Base-by-base conservation (phyloP, 2,797 vertebrate species). In the Enteromius fasciolatus region DNA sequence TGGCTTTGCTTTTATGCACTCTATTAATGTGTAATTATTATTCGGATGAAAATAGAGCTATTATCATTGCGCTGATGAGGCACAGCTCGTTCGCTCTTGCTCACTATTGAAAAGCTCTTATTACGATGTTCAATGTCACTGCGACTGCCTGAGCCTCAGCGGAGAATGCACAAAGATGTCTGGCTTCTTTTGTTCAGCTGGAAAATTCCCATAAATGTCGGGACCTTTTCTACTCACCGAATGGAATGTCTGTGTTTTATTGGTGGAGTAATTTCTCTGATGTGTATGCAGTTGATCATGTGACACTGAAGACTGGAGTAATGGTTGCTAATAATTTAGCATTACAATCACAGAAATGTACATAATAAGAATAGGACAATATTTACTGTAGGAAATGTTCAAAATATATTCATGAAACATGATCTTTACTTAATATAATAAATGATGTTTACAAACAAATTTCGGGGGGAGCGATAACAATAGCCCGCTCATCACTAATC, bases 11-110 rank as follows among this genome's bases (percentile, higher is more conserved):
- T 81, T 81, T 78, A 78, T 72, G 73, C 75, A 70, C 84, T 85
- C 80, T 68, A 82, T 82, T 85, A 82, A 82, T 82, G 75, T 80
- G 59, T 81, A 85, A 82, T 85, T 85, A 85, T 82, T 73, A 85
- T 78, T 82, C 28, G 4, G 80, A 85, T 77, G 66, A 81, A 84
- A 78, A 69, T 69, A 78, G 67, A 57, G 75, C 80, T 78, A 73
- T 82, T 85, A 78, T 82, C 57, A 36, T 59, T 80, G 69, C 61
- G 70, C 79, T 82, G 68, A 81, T 84, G 78, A 76, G 74, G 44
- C 73, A 76, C 48, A 66, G 66, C 44, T 76, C 67, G 36, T 68
- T 77, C 41, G 48, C 78, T 76, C 39, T 41, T 52, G 23, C n/a
- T 46, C 75, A 59, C 75, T 84, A 74, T 78, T 85, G 69, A 82